Evolutionary conservation across 1,140 invertebrate species (phyloP).

Genomic region (Drosophila malerkotliana): DNA sequence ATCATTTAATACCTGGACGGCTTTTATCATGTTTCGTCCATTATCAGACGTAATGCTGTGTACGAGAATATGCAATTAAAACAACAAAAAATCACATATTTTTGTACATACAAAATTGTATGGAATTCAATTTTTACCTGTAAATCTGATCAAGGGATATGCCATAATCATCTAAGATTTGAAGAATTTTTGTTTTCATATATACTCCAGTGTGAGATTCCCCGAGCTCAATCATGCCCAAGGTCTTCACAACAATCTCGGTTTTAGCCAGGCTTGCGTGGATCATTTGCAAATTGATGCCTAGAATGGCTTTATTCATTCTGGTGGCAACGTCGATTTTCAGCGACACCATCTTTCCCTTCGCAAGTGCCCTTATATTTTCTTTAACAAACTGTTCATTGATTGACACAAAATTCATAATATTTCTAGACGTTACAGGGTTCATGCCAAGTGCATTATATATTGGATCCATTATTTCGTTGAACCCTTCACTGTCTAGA

Average conservation of each 20-base stretch:
- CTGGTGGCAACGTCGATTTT: neutral
- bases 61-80: constrained; percentile 5
- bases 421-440: no score
- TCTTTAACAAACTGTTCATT: no score
- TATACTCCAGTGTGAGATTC: neutral
- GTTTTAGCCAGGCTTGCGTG: neutral
- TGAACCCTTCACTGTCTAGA: no score
- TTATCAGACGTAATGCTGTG: constrained; percentile 21
- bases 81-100: constrained; percentile 8
- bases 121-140: constrained; percentile 24
- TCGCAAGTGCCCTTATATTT: no score
- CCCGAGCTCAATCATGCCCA: neutral
- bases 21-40: constrained; percentile 24
- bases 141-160: constrained; percentile 12
- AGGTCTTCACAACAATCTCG: neutral
- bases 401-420: no score
- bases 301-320: neutral
- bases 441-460: no score
- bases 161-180: no score
- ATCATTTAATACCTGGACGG: constrained; percentile 28
- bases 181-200: no score
- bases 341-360: no score
- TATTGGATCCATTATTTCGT: no score
- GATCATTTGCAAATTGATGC: neutral
- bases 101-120: neutral